phyloP scores from a whole-genome alignment of 1,140 invertebrate genomes.

The Heterodera schachtii region DNA sequence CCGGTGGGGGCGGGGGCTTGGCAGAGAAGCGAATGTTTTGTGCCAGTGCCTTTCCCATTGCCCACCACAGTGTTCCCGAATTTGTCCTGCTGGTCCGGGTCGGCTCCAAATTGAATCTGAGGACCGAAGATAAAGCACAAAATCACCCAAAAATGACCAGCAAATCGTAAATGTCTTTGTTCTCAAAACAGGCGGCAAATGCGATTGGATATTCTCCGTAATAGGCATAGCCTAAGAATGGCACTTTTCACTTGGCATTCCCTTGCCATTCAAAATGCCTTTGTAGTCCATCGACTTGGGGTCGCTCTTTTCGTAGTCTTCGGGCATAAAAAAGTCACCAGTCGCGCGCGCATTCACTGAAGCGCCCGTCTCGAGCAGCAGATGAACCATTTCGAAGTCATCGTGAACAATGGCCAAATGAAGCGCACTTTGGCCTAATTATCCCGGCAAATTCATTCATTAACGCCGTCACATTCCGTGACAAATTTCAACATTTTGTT shows the following conservation, averaged over 20 bases:
- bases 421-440: slow-evolving; percentile 80
- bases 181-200: slow-evolving; percentile 93
- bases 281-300: slow-evolving; percentile 87
- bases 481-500: background rate
- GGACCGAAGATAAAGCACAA: background rate
- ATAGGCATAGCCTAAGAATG: slow-evolving; percentile 70
- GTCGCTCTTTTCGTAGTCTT: slow-evolving; percentile 80
- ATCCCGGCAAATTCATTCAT: background rate
- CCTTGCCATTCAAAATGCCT: slow-evolving; percentile 61
- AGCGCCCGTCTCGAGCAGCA: slow-evolving; percentile 79
- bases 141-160: slow-evolving; percentile 3
- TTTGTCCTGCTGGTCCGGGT: slow-evolving; percentile 85
- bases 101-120: slow-evolving; percentile 79
- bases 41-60: background rate
- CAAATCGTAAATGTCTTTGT: slow-evolving; percentile 91
- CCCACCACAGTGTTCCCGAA: slow-evolving; percentile 74
- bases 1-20: background rate
- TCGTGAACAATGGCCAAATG: slow-evolving; percentile 94
- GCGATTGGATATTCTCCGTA: slow-evolving; percentile 83
- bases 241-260: background rate
- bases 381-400: slow-evolving; percentile 89
- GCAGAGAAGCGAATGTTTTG: background rate
- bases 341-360: slow-evolving; percentile 87
- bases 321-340: slow-evolving; percentile 73
- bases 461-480: background rate